phyloP scores from a whole-genome alignment of 2,888 invertebrate genomes.

The Agonum fuliginosum region DNA sequence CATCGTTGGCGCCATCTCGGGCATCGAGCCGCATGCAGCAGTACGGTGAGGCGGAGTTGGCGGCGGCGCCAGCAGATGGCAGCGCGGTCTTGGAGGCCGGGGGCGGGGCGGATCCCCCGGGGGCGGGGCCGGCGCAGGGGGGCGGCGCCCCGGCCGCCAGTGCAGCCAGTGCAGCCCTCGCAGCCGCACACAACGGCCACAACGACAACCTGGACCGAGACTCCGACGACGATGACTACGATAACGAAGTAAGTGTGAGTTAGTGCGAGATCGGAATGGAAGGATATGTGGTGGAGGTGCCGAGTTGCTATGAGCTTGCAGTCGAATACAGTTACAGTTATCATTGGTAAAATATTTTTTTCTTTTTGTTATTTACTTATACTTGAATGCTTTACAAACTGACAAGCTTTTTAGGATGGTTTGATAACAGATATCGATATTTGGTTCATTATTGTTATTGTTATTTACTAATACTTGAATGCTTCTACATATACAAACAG shows the following conservation, averaged over 20 bases:
- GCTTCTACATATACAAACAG: too few relatives aligned
- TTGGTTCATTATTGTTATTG: too few relatives aligned
- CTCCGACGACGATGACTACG: constrained; percentile 64
- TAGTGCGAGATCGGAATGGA: not conserved
- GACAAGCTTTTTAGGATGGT: too few relatives aligned
- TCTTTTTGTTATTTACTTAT: too few relatives aligned
- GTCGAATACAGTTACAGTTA: too few relatives aligned
- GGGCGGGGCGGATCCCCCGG: constrained; percentile 64
- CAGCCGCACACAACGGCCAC: constrained; percentile 72
- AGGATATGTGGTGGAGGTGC: constrained; percentile 62
- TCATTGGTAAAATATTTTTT: too few relatives aligned
- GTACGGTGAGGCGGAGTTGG: constrained; percentile 67
- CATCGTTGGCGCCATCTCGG: constrained; percentile 71
- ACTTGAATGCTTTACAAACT: too few relatives aligned
- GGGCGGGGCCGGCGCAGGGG: constrained; percentile 70
- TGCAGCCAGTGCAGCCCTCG: constrained; percentile 72
- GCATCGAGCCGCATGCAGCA: constrained; percentile 70
- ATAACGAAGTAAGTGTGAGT: constrained; percentile 60
- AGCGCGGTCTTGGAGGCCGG: constrained; percentile 65
- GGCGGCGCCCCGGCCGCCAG: constrained; percentile 71
- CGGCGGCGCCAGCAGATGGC: constrained; percentile 72
- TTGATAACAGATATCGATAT: too few relatives aligned
- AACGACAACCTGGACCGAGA: constrained; percentile 64
- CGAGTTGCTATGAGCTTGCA: too few relatives aligned
- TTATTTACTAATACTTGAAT: too few relatives aligned